phyloP scores from a whole-genome alignment of 2,797 vertebrate genomes.

The Ciconia nigra region DNA sequence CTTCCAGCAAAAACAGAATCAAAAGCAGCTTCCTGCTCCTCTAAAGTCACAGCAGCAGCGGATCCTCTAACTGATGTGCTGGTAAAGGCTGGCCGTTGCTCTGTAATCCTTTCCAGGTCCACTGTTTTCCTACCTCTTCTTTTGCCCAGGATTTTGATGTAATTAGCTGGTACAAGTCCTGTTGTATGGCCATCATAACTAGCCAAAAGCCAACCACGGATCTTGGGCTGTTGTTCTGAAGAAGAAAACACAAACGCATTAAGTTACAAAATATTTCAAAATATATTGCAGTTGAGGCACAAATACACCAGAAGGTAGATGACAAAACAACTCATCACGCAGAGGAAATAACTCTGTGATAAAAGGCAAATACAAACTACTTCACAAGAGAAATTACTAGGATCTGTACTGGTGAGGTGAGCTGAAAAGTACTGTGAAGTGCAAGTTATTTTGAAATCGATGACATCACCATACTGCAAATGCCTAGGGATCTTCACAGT shows the following conservation, averaged over 20 bases:
- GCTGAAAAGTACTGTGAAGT: neutral
- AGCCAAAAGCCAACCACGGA: slow-evolving; percentile 95
- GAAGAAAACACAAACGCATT: neutral
- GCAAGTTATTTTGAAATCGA: neutral
- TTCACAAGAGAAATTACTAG: neutral
- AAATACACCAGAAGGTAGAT: neutral
- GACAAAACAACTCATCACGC: neutral
- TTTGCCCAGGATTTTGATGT: slow-evolving; percentile 92
- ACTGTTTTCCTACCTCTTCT: slow-evolving; percentile 85
- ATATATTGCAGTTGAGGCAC: neutral
- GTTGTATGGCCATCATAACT: slow-evolving; percentile 89
- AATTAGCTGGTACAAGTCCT: slow-evolving; percentile 93
- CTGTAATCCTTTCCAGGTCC: slow-evolving; percentile 77
- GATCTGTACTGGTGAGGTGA: neutral
- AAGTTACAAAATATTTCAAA: neutral
- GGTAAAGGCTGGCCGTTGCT: slow-evolving; percentile 65
- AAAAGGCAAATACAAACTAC: neutral
- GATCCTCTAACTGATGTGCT: slow-evolving; percentile 55
- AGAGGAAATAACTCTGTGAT: neutral
- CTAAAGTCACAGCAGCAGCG: slow-evolving; percentile 43
- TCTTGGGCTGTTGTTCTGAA: slow-evolving; percentile 90
- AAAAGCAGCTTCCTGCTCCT: slow-evolving; percentile 83
- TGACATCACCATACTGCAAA: neutral
- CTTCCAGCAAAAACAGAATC: slow-evolving; percentile 84
- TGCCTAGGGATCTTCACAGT: neutral